Percentiles rank a stretch among this genome's conserved stretches.
phyloP scores from a whole-genome alignment of 2,797 vertebrate species.

The Sardinella longiceps region DNA sequence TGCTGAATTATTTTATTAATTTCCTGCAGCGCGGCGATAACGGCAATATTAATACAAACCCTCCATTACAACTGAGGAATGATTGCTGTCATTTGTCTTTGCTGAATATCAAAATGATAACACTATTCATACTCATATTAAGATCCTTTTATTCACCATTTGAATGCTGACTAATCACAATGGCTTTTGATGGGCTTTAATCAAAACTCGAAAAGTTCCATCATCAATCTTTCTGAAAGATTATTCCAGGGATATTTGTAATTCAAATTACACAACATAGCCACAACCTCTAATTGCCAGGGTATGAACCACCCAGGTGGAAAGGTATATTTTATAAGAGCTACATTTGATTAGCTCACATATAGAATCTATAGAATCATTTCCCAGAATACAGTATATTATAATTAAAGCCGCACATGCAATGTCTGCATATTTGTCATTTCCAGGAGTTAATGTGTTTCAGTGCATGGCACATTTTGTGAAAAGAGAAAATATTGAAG shows the following conservation, averaged over 20 bases:
- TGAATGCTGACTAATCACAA: constrained; percentile 74
- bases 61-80: constrained; percentile 70
- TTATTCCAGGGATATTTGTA: constrained; percentile 54
- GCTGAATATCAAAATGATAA: constrained; percentile 75
- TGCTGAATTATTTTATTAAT: constrained; percentile 74
- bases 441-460: not conserved
- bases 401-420: not conserved
- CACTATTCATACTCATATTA: constrained; percentile 70
- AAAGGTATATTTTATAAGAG: not conserved
- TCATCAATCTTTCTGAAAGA: constrained; percentile 68
- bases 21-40: constrained; percentile 74
- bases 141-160: constrained; percentile 68
- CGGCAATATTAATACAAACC: constrained; percentile 69
- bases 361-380: not conserved
- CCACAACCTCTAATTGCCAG: constrained; percentile 29
- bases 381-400: not conserved
- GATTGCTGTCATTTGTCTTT: constrained; percentile 73
- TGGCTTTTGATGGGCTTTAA: constrained; percentile 60
- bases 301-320: not conserved
- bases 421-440: not conserved
- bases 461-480: not conserved
- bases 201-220: constrained; percentile 59
- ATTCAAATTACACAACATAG: constrained; percentile 56
- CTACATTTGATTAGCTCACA: not conserved
- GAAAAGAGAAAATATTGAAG: not conserved